Conservation (phyloP, 2,888 invertebrate species). For the Acleris cristana region DNA sequence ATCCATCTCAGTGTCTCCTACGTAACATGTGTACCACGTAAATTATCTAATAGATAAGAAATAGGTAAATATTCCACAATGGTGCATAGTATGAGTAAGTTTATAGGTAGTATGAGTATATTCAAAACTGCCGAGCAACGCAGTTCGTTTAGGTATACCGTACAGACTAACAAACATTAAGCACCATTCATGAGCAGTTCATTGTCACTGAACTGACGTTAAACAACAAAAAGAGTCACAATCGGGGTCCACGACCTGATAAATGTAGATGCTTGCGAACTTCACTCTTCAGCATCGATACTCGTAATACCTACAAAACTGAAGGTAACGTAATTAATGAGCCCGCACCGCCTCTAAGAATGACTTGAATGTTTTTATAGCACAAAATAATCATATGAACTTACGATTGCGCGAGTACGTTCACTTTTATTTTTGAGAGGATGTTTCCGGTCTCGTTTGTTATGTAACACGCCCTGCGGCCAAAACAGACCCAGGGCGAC, state of each 20-base stretch:
- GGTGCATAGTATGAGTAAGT: not conserved
- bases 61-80: not conserved
- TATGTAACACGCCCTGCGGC: constrained; percentile 48
- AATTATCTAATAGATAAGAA: constrained; percentile 17
- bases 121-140: too few relatives aligned
- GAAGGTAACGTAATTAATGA: too few relatives aligned
- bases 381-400: constrained; percentile 52
- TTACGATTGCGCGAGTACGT: constrained; percentile 69
- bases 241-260: constrained; percentile 42
- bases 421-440: constrained; percentile 80
- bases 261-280: constrained; percentile 41
- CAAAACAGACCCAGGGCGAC: constrained; percentile 28
- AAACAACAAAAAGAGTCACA: constrained; percentile 44
- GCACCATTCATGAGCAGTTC: constrained; percentile 44
- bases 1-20: constrained; percentile 13
- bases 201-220: constrained; percentile 57
- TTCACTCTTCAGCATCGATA: constrained; percentile 43
- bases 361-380: constrained; percentile 42
- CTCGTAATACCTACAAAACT: too few relatives aligned
- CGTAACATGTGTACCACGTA: constrained; percentile 12
- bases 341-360: too few relatives aligned
- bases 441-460: constrained; percentile 51
- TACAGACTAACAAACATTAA: not conserved
- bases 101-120: too few relatives aligned
- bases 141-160: too few relatives aligned